Conservation (phyloP, 1,140 invertebrate species). For the Drosophila pseudoananassae region DNA sequence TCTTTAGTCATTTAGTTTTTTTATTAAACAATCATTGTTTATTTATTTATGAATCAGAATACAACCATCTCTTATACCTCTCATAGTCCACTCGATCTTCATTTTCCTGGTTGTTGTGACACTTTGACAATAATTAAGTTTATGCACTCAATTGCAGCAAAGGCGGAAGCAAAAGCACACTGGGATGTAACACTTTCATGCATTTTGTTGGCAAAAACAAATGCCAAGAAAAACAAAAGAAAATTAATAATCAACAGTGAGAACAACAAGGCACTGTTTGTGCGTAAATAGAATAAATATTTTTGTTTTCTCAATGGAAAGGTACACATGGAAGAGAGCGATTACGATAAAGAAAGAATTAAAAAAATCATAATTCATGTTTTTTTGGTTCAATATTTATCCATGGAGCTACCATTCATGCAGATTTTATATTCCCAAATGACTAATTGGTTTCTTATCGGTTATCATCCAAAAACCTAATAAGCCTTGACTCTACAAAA, state of each 20-base stretch:
- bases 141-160: slow-evolving; percentile 57
- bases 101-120: slow-evolving; percentile 42
- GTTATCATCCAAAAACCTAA: background rate
- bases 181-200: slow-evolving; percentile 44
- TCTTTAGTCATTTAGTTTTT: too few relatives aligned
- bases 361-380: too few relatives aligned
- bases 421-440: slow-evolving; percentile 7
- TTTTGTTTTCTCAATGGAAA: slow-evolving; percentile 27
- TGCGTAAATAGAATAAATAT: slow-evolving; percentile 62
- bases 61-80: background rate
- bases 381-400: too few relatives aligned
- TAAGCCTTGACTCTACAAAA: background rate
- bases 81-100: slow-evolving; percentile 23
- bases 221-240: slow-evolving; percentile 28
- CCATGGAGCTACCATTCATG: too few relatives aligned
- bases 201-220: slow-evolving; percentile 13
- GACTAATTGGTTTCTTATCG: background rate
- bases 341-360: too few relatives aligned
- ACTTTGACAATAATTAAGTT: slow-evolving; percentile 60
- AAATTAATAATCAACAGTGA: slow-evolving; percentile 37
- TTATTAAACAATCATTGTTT: too few relatives aligned
- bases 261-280: slow-evolving; percentile 35
- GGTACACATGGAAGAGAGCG: too few relatives aligned
- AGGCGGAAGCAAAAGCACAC: slow-evolving; percentile 43
- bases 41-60: too few relatives aligned